Base-by-base conservation (phyloP, 2,113 vertebrate species). In the Aix galericulata region DNA sequence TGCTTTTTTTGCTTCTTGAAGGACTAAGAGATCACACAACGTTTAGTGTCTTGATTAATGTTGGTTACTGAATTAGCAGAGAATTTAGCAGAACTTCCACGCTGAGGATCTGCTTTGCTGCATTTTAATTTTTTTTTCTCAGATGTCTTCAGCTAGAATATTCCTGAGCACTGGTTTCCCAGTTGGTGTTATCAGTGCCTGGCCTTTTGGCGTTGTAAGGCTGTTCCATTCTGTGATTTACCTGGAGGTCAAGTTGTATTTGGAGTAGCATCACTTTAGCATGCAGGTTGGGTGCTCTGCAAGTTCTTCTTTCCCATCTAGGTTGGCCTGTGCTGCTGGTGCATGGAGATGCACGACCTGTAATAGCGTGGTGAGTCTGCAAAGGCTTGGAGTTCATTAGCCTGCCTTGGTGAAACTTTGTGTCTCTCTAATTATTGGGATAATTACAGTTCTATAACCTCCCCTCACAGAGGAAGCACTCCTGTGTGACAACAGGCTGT, bases 361-460 rank as follows among this genome's bases (percentile, higher is more conserved):
- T 38, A 58, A 27, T 50, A 63, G 34, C 23, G 60, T 82, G 42
- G 38, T 32, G 74, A 50, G 62, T 59, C 78, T 91, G 67, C 66
- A 80, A 85, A 71, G 69, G 10, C 86, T 84, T 82, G 40, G 73
- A 59, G 15, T 52, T 94, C 67, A 13, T 78, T 94, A 73, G 84
- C 36, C 63, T 79, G 75, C 53, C 16, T n/a, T 53, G 63, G 58
- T 0, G 0, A 76, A 95, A 66, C 58, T 79, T 56, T 62, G 53
- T 79, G 13, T 63, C 23, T 79, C 81, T 85, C 53, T 67, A 80
- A 1, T 94, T 91, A 87, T 31, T 73, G 48, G 66, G 62, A 60
- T 91, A 91, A 97, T 92, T 93, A 59, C 80, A 72, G 14, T 46
- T 92, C 68, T 73, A 21, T 88, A 26, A 59, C 81, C 42, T 84